Evolutionary conservation across 2,888 invertebrate genomes (phyloP), one percentile per base, ranked within the genome.

Genomic region (Nomada ferruginata): DNA sequence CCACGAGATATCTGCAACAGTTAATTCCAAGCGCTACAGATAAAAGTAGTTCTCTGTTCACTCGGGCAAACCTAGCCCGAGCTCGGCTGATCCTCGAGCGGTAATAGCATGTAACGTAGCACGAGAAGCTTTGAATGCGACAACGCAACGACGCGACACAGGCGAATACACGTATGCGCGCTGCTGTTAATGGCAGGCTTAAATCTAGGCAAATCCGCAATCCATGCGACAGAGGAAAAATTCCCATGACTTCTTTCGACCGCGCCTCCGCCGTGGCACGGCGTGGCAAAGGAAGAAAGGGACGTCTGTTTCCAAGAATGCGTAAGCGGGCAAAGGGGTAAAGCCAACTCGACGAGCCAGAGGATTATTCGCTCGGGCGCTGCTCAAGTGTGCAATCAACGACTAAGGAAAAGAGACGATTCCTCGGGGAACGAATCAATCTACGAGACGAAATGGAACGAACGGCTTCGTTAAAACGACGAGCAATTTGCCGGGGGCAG

Each of bases 381-480:
- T 52, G 57, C 63, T 18, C 29, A 57, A 23, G 61, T 63, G 63
- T 55, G 76, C 60, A 73, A 81, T 74, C 70, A 76, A 57, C 75
- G 69, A 47, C n/a, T 10, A 26, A 59, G 64, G 65, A 53, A 73
- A 57, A 64, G 83, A 81, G 70, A 76, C 78, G 79, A 85, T 76
- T 87, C 87, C 83, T 75, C 68, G 71, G 84, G 85, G 85, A 86
- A 86, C 85, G 85, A 83, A 86, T 87, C 87, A 81, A 86, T 87
- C 85, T 84, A 73, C 83, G 57, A 65, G 85, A 50, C 79, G 75
- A 76, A 87, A 87, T 84, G 86, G 36, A 36, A 36, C 36, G 79
- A 86, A 86, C 85, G 83, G 82, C 77, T 88, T 87, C 85, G 85
- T 87, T 87, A 85, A 82, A 84, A 84, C 81, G 82, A 85, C 83